These are phyloP conservation scores for Drosophila longiperda DNA, from an alignment of 2,888 invertebrate species.

Conservation along the genomic window DNA sequence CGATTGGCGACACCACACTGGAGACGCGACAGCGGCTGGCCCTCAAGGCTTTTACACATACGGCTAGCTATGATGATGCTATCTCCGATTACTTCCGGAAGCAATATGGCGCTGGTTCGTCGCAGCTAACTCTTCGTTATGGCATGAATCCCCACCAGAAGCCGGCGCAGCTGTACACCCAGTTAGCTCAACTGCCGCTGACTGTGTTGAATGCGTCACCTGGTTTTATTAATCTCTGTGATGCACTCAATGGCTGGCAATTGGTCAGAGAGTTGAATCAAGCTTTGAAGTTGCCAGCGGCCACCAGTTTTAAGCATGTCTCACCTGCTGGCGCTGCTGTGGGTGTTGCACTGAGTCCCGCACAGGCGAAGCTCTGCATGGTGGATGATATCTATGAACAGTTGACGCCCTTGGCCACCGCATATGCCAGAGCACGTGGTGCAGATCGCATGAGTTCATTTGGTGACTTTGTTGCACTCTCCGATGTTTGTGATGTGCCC, in stretches of 20 bases:
- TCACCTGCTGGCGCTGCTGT: constrained; percentile 99
- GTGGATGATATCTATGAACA: constrained; percentile 92
- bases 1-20: constrained; percentile 90
- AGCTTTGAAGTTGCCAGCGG: constrained; percentile 93
- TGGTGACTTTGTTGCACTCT: constrained; percentile 98
- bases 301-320: constrained; percentile 99
- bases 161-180: constrained; percentile 96
- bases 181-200: constrained; percentile 91
- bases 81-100: constrained; percentile 98
- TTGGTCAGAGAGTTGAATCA: constrained; percentile 94
- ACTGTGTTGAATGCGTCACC: constrained; percentile 97
- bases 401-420: constrained; percentile 93
- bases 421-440: constrained; percentile 98
- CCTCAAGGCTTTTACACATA: constrained; percentile 98
- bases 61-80: constrained; percentile 96
- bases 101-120: constrained; percentile 91
- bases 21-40: constrained; percentile 89
- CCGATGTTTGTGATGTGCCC: constrained; percentile 94
- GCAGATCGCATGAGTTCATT: constrained; percentile 99
- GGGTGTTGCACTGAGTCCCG: constrained; percentile 90
- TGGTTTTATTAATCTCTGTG: constrained; percentile 98
- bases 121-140: constrained; percentile 95
- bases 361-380: constrained; percentile 96
- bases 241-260: constrained; percentile 99
- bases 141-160: constrained; percentile 99